Evolutionary conservation across 2,113 vertebrate species (phyloP).

Genomic region (Arothron firmamentum): DNA sequence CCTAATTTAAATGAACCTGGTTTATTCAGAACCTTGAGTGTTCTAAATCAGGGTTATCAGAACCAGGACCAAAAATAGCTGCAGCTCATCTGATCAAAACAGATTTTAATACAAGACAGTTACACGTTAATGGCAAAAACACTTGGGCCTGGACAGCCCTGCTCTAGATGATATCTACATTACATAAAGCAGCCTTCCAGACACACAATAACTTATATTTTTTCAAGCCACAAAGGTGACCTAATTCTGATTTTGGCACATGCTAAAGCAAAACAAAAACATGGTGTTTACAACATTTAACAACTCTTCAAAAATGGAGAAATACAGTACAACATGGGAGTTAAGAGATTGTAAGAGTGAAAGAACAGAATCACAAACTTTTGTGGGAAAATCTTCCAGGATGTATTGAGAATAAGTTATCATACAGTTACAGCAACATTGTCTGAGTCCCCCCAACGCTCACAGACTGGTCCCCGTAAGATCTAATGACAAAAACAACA

Average conservation of each 20-base stretch:
- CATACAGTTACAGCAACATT: slow-evolving; percentile 21
- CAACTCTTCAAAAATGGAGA: neutral
- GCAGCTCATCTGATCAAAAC: no score
- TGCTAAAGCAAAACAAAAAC: neutral
- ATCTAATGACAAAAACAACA: slow-evolving; percentile 1
- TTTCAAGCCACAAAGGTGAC: slow-evolving; percentile 15
- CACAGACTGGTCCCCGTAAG: neutral
- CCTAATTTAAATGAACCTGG: no score
- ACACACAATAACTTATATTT: slow-evolving; percentile 49
- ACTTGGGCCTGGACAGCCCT: neutral
- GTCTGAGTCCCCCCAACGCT: slow-evolving; percentile 15
- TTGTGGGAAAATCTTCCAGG: neutral
- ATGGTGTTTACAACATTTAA: neutral
- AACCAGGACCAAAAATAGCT: no score
- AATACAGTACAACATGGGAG: slow-evolving; percentile 6
- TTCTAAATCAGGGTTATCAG: no score
- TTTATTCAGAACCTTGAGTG: no score
- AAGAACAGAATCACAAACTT: slow-evolving; percentile 2
- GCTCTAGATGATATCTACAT: neutral
- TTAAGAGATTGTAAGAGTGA: neutral
- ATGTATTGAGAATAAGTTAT: slow-evolving; percentile 7
- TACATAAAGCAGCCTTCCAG: slow-evolving; percentile 15
- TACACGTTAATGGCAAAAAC: no score
- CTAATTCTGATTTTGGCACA: slow-evolving; percentile 31
- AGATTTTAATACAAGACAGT: no score